Evolutionary conservation across 2,797 vertebrate species (phyloP).

Genomic region (Macropodus opercularis): DNA sequence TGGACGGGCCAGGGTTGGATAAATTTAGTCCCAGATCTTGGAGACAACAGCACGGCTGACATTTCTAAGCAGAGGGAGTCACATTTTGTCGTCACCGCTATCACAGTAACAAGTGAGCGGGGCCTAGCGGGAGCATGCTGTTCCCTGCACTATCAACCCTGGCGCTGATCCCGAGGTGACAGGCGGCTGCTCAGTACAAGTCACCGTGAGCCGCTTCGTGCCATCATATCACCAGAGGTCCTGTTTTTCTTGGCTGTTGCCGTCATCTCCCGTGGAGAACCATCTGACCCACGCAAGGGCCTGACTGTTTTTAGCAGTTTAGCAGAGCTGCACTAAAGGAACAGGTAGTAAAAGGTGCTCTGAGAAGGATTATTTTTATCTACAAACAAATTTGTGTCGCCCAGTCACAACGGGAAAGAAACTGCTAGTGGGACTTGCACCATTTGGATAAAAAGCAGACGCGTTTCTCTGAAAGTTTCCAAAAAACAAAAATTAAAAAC

Average conservation of each 20-base stretch:
- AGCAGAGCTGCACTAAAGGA: constrained; percentile 34
- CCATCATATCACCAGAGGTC: constrained; percentile 14
- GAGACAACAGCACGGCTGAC: constrained; percentile 58
- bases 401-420: constrained; percentile 9
- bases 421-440: not conserved
- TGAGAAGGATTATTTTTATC: not conserved
- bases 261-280: constrained; percentile 37
- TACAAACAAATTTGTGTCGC: not conserved
- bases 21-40: constrained; percentile 69
- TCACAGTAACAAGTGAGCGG: constrained; percentile 15
- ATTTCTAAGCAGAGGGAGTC: constrained; percentile 52
- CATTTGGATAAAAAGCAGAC: not conserved
- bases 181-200: constrained; percentile 57
- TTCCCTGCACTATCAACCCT: constrained; percentile 26
- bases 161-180: constrained; percentile 55
- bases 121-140: not conserved
- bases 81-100: constrained; percentile 30
- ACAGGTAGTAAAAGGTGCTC: constrained; percentile 16
- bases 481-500: constrained; percentile 2
- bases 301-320: constrained; percentile 37
- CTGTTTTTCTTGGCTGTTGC: constrained; percentile 47
- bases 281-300: constrained; percentile 46
- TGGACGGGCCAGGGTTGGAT: constrained; percentile 51
- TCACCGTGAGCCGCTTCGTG: constrained; percentile 11
- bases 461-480: not conserved